phyloP scores from a whole-genome alignment of 1,140 invertebrate species.

The Drosophila nannoptera region DNA sequence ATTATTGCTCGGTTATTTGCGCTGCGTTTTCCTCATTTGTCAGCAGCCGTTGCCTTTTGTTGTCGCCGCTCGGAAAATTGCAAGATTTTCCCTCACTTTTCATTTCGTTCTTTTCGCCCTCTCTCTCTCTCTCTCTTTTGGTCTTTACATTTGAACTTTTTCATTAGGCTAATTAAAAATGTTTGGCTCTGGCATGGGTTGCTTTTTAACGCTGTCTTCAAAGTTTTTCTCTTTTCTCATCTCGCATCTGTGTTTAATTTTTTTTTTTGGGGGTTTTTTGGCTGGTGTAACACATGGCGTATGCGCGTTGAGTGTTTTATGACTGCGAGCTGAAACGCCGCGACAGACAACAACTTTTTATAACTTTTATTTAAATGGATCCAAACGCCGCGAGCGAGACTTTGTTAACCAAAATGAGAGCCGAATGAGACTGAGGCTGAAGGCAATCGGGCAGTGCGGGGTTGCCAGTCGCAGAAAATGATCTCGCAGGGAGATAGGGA shows the following conservation, averaged over 20 bases:
- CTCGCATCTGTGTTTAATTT: neutral
- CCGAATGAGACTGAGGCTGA: constrained; percentile 5
- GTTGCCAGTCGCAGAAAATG: no score
- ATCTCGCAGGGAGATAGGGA: no score
- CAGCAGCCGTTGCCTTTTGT: constrained; percentile 36
- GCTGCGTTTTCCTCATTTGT: constrained; percentile 69
- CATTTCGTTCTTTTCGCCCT: neutral
- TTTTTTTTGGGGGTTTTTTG: neutral
- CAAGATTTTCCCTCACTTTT: constrained; percentile 33
- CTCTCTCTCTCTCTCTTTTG: constrained; percentile 4
- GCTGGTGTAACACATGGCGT: constrained; percentile 66
- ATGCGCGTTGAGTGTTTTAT: constrained; percentile 69
- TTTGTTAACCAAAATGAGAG: constrained; percentile 15
- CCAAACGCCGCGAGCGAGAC: constrained; percentile 17
- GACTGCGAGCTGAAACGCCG: constrained; percentile 53
- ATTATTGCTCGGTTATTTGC: constrained; percentile 71
- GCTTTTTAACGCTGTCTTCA: constrained; percentile 41
- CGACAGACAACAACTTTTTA: constrained; percentile 45
- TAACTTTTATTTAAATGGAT: constrained; percentile 44
- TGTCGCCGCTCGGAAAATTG: constrained; percentile 37
- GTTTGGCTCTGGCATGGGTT: constrained; percentile 33
- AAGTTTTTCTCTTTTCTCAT: constrained; percentile 39
- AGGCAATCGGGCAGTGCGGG: no score
- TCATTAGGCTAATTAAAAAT: constrained; percentile 78
- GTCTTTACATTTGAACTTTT: constrained; percentile 70